Evolutionary conservation across 2,888 invertebrate genomes (phyloP).

Genomic region (Stenodera caucasica): DNA sequence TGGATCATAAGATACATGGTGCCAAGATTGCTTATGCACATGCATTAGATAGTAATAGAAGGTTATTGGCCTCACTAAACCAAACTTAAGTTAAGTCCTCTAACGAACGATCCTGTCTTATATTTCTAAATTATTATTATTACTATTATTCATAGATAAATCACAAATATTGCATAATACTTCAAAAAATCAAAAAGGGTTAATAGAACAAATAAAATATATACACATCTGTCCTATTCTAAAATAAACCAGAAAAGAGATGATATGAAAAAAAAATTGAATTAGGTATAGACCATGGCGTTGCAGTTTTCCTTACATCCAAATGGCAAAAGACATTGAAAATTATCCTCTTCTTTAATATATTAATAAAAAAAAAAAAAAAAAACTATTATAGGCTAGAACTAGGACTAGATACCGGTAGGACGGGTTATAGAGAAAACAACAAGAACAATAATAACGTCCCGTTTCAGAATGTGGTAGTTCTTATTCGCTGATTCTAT

Average conservation of each 20-base stretch:
- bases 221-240: background rate
- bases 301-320: slow-evolving; percentile 25
- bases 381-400: background rate
- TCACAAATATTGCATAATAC: too few relatives aligned
- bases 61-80: slow-evolving; percentile 26
- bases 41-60: slow-evolving; percentile 20
- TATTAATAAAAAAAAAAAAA: background rate
- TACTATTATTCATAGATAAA: too few relatives aligned
- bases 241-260: background rate
- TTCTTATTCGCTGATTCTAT: slow-evolving; percentile 25
- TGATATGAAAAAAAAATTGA: background rate
- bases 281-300: slow-evolving; percentile 5
- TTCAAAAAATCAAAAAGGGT: too few relatives aligned
- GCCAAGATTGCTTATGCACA: slow-evolving; percentile 25
- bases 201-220: too few relatives aligned
- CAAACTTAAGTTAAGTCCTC: slow-evolving; percentile 19
- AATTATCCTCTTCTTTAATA: slow-evolving; percentile 13
- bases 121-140: too few relatives aligned
- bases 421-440: slow-evolving; percentile 17
- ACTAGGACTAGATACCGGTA: slow-evolving; percentile 21
- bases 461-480: slow-evolving; percentile 25
- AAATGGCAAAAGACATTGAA: slow-evolving; percentile 22
- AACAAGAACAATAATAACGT: slow-evolving; percentile 17
- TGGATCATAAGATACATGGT: slow-evolving; percentile 18
- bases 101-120: background rate